These are phyloP conservation scores for Gallirallus australis DNA, from an alignment of 2,797 vertebrate genomes.

Conservation along the genomic window DNA sequence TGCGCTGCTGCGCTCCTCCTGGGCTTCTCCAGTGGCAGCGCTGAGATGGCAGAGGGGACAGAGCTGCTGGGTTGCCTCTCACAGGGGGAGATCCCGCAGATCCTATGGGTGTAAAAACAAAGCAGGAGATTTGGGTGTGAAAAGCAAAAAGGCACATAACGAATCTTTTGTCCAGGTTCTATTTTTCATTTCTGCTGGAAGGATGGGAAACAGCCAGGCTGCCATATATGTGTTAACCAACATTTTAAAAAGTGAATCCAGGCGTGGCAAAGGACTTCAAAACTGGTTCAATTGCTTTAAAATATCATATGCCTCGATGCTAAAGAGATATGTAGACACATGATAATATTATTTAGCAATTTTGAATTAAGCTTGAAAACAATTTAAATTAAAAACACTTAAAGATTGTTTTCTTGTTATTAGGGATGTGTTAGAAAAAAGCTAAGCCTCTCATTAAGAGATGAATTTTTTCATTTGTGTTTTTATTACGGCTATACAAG, in stretches of 20 bases:
- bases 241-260: neutral
- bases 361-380: slow-evolving; percentile 43
- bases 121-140: slow-evolving; percentile 4
- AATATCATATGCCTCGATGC: neutral
- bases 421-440: slow-evolving; percentile 31
- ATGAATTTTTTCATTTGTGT: slow-evolving; percentile 18
- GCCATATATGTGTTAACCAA: neutral
- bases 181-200: slow-evolving; percentile 43
- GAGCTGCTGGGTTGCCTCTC: neutral
- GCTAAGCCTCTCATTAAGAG: slow-evolving; percentile 23
- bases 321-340: neutral
- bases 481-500: slow-evolving; percentile 16
- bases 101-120: slow-evolving; percentile 13
- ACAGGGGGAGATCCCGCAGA: neutral
- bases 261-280: neutral
- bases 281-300: slow-evolving; percentile 39
- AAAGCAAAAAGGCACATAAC: slow-evolving; percentile 24
- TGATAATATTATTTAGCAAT: slow-evolving; percentile 19
- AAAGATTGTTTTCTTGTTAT: slow-evolving; percentile 24
- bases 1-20: neutral
- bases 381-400: slow-evolving; percentile 47
- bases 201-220: neutral
- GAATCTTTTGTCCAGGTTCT: slow-evolving; percentile 6
- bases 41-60: neutral
- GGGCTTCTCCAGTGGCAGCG: slow-evolving; percentile 4